A percentile compares a stretch with the other conserved stretches of the same genome.
These are phyloP conservation scores for Brachyptera risi DNA, from an alignment of 2,888 invertebrate species.

Conservation along the genomic window DNA sequence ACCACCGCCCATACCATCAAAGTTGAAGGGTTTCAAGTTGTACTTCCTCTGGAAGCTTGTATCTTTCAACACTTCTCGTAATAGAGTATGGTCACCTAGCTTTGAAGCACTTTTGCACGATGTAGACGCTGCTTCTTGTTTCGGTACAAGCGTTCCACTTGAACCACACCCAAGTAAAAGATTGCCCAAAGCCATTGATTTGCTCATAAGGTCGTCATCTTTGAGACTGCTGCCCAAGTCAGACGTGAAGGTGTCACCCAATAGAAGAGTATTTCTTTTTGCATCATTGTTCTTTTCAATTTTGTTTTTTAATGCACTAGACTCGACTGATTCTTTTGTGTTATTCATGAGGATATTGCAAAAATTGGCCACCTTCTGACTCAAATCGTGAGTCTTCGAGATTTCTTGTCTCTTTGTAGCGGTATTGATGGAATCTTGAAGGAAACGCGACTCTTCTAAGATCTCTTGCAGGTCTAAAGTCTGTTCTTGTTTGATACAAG, in stretches of 20 bases:
- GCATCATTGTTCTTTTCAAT: neutral
- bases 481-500: slow-evolving; percentile 52
- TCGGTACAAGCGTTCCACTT: slow-evolving; percentile 30
- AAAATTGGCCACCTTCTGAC: slow-evolving; percentile 16
- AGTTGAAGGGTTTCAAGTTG: slow-evolving; percentile 74
- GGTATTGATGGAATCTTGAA: slow-evolving; percentile 44
- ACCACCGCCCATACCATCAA: slow-evolving; percentile 47
- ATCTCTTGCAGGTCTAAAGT: slow-evolving; percentile 60
- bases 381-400: slow-evolving; percentile 16
- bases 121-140: slow-evolving; percentile 35
- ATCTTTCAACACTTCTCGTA: slow-evolving; percentile 77
- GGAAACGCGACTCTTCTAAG: slow-evolving; percentile 53
- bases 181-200: slow-evolving; percentile 22
- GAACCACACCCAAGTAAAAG: slow-evolving; percentile 25
- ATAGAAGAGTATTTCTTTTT: neutral
- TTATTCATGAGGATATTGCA: slow-evolving; percentile 20
- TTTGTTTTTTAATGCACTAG: neutral
- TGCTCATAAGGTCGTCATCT: slow-evolving; percentile 12
- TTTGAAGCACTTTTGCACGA: slow-evolving; percentile 27
- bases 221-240: neutral
- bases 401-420: slow-evolving; percentile 8
- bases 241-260: slow-evolving; percentile 1
- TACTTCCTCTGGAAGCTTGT: slow-evolving; percentile 81
- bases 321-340: neutral
- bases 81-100: slow-evolving; percentile 60